phyloP scores from a whole-genome alignment of 2,888 invertebrate species.

The Cataglyphis livida region DNA sequence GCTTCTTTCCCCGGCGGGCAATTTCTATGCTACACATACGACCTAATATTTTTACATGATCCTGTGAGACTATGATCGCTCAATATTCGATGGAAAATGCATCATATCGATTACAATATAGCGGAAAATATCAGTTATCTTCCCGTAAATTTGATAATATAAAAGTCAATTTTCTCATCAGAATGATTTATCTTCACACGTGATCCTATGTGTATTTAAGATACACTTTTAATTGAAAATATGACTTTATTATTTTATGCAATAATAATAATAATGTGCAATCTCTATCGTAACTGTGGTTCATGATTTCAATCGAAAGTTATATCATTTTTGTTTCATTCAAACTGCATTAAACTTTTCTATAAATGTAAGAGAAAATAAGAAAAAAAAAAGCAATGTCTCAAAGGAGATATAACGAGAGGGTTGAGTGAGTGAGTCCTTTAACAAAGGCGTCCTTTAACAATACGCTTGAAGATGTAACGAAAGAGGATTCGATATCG shows the following conservation, averaged over 20 bases:
- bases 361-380: background rate
- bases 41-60: conserved; percentile 51
- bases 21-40: conserved; percentile 34
- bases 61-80: conserved; percentile 36
- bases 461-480: conserved; percentile 3
- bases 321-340: background rate
- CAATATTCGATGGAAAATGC: conserved; percentile 19
- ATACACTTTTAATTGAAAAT: conserved; percentile 19
- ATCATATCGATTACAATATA: conserved; percentile 29
- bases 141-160: conserved; percentile 41
- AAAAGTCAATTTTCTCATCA: conserved; percentile 64
- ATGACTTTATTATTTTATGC: background rate
- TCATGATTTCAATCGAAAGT: background rate
- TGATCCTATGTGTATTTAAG: background rate
- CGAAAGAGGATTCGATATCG: conserved; percentile 11
- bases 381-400: background rate
- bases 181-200: conserved; percentile 9
- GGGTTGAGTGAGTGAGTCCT: background rate
- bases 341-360: background rate
- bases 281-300: background rate
- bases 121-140: conserved; percentile 49
- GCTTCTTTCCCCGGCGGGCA: conserved; percentile 36
- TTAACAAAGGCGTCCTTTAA: background rate
- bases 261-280: background rate
- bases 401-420: background rate